Base-by-base conservation (phyloP, 2,888 invertebrate genomes). In the Encarsia formosa region DNA sequence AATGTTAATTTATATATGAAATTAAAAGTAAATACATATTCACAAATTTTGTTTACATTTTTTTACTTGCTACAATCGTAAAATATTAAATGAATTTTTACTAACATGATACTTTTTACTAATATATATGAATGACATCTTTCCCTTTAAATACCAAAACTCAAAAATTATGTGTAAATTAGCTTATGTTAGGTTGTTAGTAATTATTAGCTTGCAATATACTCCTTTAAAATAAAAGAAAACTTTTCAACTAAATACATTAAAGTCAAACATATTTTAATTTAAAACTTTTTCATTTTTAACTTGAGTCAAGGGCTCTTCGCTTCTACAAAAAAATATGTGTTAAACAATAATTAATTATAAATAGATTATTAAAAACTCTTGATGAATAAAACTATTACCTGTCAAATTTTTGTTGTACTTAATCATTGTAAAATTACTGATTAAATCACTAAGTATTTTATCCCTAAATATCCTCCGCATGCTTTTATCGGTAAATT, bases 231-330 rank as follows among this genome's bases (percentile, higher is more conserved):
- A 8, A 13, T 32, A 32, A 5, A 13, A 32, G 13, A 32, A 32
- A 32, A 32, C 5, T n/a, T n/a, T 8, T 5, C n/a, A 8, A 32
- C 11, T n/a, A 32, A 32, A 32, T n/a, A 32, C 5, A 32, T 4
- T n/a, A 32, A 32, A 5, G n/a, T 5, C 11, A 13, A 32, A 32
- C 5, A 32, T 4, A 8, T 13, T n/a, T n/a, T 15, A 13, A 32
- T 32, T 15, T 5, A 6, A 13, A 11, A 16, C 49, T 41, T 49
- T 40, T 53, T 42, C 31, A 39, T 52, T 69, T 66, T 68, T 64
- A 71, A 73, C 71, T 71, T 71, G 71, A 73, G 72, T 73, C 71
- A 72, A 72, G 72, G 72, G 71, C 67, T 68, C 48, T 70, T 70
- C 71, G 65, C 67, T 64, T 65, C 67, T 65, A 63, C 64, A 64